Conservation (phyloP, 2,113 vertebrate genomes). For the Ivindomyrus marchei region DNA sequence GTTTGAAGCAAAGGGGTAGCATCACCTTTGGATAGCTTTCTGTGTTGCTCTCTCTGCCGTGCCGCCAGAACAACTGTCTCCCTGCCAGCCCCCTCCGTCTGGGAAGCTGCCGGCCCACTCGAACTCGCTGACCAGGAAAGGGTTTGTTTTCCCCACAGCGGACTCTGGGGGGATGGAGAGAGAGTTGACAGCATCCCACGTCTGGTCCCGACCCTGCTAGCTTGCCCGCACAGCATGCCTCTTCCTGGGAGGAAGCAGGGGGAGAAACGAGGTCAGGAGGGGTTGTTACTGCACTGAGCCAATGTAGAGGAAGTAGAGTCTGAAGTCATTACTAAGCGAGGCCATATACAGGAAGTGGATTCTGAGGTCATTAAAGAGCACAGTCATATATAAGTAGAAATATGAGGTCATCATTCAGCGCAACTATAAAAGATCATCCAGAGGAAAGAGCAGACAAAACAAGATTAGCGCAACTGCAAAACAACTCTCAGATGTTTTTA, state of each 20-base stretch:
- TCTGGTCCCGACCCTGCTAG: constrained; percentile 33
- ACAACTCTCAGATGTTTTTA: not conserved
- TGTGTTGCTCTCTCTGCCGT: constrained; percentile 31
- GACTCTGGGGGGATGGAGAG: constrained; percentile 33
- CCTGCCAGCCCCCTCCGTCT: not conserved
- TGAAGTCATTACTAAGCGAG: not conserved
- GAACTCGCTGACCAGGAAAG: constrained; percentile 60
- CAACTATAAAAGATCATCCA: not conserved
- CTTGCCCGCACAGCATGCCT: constrained; percentile 36
- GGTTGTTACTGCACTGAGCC: not conserved
- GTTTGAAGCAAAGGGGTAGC: constrained; percentile 14
- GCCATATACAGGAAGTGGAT: not conserved
- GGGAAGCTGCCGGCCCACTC: constrained; percentile 40
- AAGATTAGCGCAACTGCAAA: not conserved
- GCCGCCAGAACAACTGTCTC: not conserved
- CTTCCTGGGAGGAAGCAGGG: constrained; percentile 13
- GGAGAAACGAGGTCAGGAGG: not conserved
- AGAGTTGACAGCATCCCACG: constrained; percentile 45
- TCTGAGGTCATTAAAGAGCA: not conserved
- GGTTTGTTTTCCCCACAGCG: constrained; percentile 45
- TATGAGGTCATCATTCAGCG: not conserved
- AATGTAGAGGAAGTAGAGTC: constrained; percentile 6
- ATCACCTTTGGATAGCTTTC: constrained; percentile 35
- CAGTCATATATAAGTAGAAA: constrained; percentile 8
- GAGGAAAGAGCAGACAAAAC: constrained; percentile 5